Evolutionary conservation across 2,888 invertebrate genomes (phyloP), one percentile per base, ranked within the genome.

Genomic region (Adela reaumurella): DNA sequence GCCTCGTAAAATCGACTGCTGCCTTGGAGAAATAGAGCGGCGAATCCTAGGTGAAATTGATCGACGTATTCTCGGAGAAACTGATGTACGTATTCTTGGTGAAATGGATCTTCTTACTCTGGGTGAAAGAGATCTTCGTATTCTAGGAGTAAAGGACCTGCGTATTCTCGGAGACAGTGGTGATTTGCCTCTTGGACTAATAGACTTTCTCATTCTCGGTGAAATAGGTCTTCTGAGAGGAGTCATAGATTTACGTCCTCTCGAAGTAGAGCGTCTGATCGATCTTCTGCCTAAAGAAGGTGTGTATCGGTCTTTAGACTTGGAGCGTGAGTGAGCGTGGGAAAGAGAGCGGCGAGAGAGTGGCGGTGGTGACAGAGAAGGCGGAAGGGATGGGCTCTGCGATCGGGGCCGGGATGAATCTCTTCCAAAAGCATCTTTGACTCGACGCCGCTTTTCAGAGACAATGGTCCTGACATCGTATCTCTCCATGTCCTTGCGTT

Each of bases 401-500:
- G 35, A 35, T 6, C 66, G 68, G 44, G 69, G 67, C 24, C 69
- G 64, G 42, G 74, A 76, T 1, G 81, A 79, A 67, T 92, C 92
- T 11, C 92, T 79, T 0, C 92, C 92, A 68, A 91, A 92, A 47
- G 88, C 84, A 67, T 92, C 91, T 67, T 88, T 90, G 49, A 83
- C 74, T 29, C 81, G 76, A 50, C 83, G 73, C 0, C 86, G 83
- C 57, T 86, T 85, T 53, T 88, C 88, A 4, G 87, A 82, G 8
- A 93, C 87, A 35, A 93, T 74, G 52, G 88, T 86, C 42, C 93
- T 81, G 10, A 93, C 92, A 72, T 92, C 88, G 65, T 94, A 94
- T 2, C 93, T 81, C 58, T 89, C 89, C 46, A 94, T 70, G 60
- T 93, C 92, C 60, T 90, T 88, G 16, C 91, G 81, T 60, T 87